Conservation (phyloP, 2,888 invertebrate genomes). For the Ceriagrion tenellum region DNA sequence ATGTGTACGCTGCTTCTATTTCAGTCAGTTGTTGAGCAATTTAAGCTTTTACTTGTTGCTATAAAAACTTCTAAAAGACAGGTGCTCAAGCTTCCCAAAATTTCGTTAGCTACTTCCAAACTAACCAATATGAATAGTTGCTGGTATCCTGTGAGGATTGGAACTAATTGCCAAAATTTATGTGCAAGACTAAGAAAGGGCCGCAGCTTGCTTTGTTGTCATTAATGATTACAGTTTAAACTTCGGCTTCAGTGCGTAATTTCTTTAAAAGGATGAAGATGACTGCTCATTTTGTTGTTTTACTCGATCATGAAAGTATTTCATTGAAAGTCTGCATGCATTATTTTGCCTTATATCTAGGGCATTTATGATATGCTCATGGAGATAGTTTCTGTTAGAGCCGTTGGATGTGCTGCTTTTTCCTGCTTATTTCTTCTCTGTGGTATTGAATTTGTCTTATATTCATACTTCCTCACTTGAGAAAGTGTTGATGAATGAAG, state of each 20-base stretch:
- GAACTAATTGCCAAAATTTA: not conserved
- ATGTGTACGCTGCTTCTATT: not conserved
- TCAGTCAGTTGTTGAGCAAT: not conserved
- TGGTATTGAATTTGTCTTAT: not conserved
- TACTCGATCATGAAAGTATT: too few species aligned
- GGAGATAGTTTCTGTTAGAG: not conserved
- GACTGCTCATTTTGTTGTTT: too few species aligned
- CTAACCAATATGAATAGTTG: not conserved
- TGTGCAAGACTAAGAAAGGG: not conserved
- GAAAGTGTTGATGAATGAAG: not conserved
- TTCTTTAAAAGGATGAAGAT: not conserved
- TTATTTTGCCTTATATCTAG: not conserved
- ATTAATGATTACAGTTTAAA: not conserved
- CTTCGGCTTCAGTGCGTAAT: not conserved
- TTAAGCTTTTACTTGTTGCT: conserved; percentile 7
- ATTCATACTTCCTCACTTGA: not conserved
- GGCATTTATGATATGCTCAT: not conserved
- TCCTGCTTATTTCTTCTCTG: not conserved
- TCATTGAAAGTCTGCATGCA: not conserved
- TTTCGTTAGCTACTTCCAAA: not conserved
- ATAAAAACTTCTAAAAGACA: not conserved
- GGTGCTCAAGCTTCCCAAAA: not conserved
- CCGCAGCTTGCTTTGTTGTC: not conserved
- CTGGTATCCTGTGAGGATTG: not conserved
- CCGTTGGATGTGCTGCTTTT: not conserved